These are phyloP conservation scores for Stenoptilia bipunctidactyla DNA, from an alignment of 2,888 invertebrate genomes.

Conservation along the genomic window DNA sequence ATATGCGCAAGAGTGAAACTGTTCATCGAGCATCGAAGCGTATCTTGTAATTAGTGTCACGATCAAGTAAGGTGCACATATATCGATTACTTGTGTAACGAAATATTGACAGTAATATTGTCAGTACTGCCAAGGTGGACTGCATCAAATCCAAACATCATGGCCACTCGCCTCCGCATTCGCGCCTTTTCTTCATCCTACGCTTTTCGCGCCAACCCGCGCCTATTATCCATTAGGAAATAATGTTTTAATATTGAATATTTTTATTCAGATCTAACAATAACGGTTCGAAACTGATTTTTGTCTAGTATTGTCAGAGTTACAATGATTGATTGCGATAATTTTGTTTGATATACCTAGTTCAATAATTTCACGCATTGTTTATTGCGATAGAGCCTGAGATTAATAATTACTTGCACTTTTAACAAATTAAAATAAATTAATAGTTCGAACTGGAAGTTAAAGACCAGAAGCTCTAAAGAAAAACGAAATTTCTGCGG, in stretches of 20 bases:
- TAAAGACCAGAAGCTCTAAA: too few relatives aligned
- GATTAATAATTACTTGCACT: neutral
- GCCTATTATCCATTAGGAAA: neutral
- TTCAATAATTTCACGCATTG: too few relatives aligned
- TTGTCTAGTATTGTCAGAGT: too few relatives aligned
- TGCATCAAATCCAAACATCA: neutral
- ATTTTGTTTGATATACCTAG: too few relatives aligned
- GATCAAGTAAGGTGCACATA: neutral
- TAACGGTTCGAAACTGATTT: too few relatives aligned
- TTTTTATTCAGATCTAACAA: neutral
- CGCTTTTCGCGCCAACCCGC: slow-evolving; percentile 1
- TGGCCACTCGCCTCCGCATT: neutral
- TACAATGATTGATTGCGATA: too few relatives aligned
- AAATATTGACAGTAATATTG: neutral
- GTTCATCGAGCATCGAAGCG: neutral
- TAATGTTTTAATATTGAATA: neutral
- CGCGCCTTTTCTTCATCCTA: neutral
- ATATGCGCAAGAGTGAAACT: neutral
- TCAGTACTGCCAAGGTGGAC: neutral
- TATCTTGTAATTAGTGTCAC: neutral
- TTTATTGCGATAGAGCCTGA: too few relatives aligned
- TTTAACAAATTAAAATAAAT: neutral
- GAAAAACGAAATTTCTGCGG: too few relatives aligned
- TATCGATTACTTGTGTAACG: neutral
- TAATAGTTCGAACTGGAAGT: neutral